Percentiles rank a stretch among this genome's conserved stretches.
Evolutionary conservation across 2,888 invertebrate genomes (phyloP).

Genomic region (Bembecia ichneumoniformis): DNA sequence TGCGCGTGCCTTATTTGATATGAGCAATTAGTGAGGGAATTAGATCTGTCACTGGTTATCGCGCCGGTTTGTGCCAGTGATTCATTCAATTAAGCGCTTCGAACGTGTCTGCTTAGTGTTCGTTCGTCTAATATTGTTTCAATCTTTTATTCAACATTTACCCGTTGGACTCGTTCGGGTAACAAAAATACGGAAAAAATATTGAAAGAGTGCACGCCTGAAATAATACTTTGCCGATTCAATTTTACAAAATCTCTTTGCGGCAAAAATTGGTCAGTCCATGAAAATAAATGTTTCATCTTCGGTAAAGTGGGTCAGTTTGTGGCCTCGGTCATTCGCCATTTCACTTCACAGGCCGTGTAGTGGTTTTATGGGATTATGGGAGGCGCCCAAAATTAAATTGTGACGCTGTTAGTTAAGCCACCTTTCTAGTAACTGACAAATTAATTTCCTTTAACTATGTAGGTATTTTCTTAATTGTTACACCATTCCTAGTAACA

Average conservation of each 20-base stretch:
- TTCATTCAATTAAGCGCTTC: slow-evolving; percentile 25
- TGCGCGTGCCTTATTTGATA: slow-evolving; percentile 17
- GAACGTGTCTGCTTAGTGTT: not conserved
- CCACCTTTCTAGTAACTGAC: not conserved
- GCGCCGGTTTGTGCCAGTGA: slow-evolving; percentile 18
- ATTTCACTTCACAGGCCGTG: not conserved
- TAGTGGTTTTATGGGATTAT: not conserved
- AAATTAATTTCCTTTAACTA: no score
- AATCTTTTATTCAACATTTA: no score
- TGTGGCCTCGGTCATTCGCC: slow-evolving; percentile 5
- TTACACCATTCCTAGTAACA: no score
- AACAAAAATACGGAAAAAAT: no score
- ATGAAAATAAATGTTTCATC: slow-evolving; percentile 8
- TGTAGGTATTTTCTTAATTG: no score
- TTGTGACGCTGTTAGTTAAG: not conserved
- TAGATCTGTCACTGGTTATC: slow-evolving; percentile 33
- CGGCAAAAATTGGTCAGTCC: not conserved
- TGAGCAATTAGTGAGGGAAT: slow-evolving; percentile 32
- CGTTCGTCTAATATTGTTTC: not conserved
- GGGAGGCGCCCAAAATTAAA: not conserved
- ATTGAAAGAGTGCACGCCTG: no score
- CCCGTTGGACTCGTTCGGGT: no score
- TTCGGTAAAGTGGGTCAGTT: slow-evolving; percentile 18
- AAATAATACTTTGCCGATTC: no score
- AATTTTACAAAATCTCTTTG: not conserved